Evolutionary conservation across 2,113 vertebrate genomes (phyloP), one percentile per base, ranked within the genome.

Genomic region (Brachypteracias leptosomus): DNA sequence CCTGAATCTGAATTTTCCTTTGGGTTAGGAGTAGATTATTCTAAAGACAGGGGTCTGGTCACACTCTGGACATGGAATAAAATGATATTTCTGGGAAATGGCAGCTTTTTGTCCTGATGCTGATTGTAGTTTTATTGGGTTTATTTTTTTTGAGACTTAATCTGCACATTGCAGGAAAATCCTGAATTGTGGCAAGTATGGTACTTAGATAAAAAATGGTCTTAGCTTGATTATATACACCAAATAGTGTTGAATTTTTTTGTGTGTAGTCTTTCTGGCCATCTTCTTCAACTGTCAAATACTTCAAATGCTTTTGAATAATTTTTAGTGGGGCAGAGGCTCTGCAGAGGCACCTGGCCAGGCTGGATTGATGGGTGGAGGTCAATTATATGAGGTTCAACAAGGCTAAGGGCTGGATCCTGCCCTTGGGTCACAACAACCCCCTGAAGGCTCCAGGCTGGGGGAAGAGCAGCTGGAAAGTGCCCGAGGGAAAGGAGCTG

Each of bases 31-130:
- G 52, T 36, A 52, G 19, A 58, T 6, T n/a, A 15, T 66, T 24
- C 16, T 17, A 25, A 66, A 66, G n/a, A 16, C 31, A 42, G n/a
- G 11, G 0, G 1, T 24, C n/a, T 59, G 54, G 14, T 49, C 31
- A 17, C 9, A 1, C 42, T 74, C 10, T 13, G 6, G 16, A 38
- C 0, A 0, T 38, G 20, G 33, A 6, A 33, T 35, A 76, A 61
- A 75, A 44, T 18, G 42, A 9, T 4, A 2, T 57, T 67, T 40
- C 16, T 63, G 81, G 29, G 11, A 28, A 31, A 25, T 15, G 16
- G 42, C 0, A 2, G 16, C 22, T 19, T 24, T 36, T 70, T 49
- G 31, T 68, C 47, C 61, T 28, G 46, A 18, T 74, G 54, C 7
- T 35, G 29, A 57, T 11, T 1, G 0, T 55, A 11, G 22, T 16